Evolutionary conservation across 2,888 invertebrate species (phyloP), one percentile per base, ranked within the genome.

Genomic region (Stenoptilia bipunctidactyla): DNA sequence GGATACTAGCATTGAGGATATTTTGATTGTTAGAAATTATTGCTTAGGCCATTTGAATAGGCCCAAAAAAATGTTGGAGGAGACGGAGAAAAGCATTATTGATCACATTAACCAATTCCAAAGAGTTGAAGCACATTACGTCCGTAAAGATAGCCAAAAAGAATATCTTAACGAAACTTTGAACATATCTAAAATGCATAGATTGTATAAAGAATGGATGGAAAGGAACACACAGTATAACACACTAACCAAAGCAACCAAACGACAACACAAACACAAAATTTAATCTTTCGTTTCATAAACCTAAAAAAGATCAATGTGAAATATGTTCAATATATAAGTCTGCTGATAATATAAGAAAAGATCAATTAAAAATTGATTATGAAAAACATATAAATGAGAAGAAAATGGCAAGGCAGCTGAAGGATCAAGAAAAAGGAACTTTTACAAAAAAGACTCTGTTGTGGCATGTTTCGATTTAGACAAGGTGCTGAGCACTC

Each of bases 401-500:
- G n/a, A n/a, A n/a, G n/a, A n/a, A n/a, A n/a, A n/a, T n/a, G n/a
- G n/a, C n/a, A n/a, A n/a, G n/a, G n/a, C n/a, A n/a, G n/a, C n/a
- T n/a, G n/a, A n/a, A n/a, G n/a, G n/a, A n/a, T n/a, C n/a, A n/a
- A n/a, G n/a, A n/a, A n/a, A n/a, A n/a, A n/a, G n/a, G n/a, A n/a
- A n/a, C n/a, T n/a, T n/a, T n/a, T n/a, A 39, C n/a, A 33, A 5
- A n/a, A 33, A n/a, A 4, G 33, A 30, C 9, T 14, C 15, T 12
- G 12, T 12, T 13, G 25, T 51, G 36, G 49, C 46, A 15, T 40
- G 45, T 33, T 53, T 55, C 44, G 52, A 55, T 40, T 39, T 53
- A 14, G 40, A 55, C 43, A 53, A 55, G 39, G 47, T 53, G 8
- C 42, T 56, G 20, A 44, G 40, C 34, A 42, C 51, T 13, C 57